Conservation (phyloP, 2,113 vertebrate species). For the Hypanus sabinus region DNA sequence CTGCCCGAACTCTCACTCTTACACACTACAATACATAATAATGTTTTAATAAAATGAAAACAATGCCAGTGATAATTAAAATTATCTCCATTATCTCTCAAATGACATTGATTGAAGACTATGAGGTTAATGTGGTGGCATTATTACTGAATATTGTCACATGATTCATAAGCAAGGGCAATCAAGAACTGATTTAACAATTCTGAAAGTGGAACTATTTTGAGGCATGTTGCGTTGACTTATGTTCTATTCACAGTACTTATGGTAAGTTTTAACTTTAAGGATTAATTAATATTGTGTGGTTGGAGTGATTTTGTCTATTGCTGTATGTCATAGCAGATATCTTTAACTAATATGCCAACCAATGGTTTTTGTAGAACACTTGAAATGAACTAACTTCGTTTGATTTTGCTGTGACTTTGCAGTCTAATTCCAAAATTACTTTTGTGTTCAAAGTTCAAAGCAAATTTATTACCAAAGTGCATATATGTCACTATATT, state of each 20-base stretch:
- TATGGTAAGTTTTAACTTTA: background rate
- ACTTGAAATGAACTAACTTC: background rate
- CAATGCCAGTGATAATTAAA: conserved; percentile 1
- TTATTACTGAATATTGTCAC: background rate
- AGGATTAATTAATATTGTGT: background rate
- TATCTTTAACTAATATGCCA: background rate
- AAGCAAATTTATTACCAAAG: too few species aligned
- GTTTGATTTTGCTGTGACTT: background rate
- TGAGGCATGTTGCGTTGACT: background rate
- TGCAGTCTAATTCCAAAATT: background rate
- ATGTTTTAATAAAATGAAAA: background rate
- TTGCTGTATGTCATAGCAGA: background rate
- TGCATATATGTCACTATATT: too few species aligned
- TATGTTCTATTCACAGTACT: background rate
- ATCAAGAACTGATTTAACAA: background rate
- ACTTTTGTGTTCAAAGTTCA: background rate
- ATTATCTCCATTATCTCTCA: background rate
- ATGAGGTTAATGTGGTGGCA: background rate
- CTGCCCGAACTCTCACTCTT: background rate
- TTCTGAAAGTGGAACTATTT: background rate
- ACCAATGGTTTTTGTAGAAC: background rate
- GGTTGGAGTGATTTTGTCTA: background rate
- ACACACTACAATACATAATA: background rate
- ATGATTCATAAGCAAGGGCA: background rate
- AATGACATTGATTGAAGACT: conserved; percentile 15